phyloP scores from a whole-genome alignment of 2,797 vertebrate genomes.

The Falco concolor region DNA sequence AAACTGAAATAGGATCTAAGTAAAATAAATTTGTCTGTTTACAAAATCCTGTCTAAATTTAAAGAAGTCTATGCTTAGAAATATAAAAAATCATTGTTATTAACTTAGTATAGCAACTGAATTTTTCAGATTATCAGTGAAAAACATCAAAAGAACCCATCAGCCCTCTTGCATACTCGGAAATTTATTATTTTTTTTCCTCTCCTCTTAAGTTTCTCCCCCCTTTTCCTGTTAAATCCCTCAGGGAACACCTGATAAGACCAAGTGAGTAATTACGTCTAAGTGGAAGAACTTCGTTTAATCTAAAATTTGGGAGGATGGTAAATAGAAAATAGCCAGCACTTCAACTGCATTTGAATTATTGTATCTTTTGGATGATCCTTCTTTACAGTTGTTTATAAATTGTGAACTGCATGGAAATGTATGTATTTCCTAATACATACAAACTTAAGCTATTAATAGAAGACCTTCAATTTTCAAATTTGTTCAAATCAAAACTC shows the following conservation, averaged over 20 bases:
- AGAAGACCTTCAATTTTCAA: not conserved
- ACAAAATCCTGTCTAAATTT: not conserved
- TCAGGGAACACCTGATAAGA: not conserved
- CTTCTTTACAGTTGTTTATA: not conserved
- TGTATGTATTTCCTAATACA: not conserved
- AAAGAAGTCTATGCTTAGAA: not conserved
- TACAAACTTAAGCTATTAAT: not conserved
- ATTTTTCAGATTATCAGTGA: not conserved
- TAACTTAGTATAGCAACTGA: not conserved
- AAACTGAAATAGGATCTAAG: not conserved
- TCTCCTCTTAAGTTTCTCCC: not conserved
- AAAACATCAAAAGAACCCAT: not conserved
- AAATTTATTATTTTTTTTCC: too few relatives aligned
- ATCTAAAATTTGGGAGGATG: not conserved
- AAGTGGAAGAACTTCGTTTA: not conserved
- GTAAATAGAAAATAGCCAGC: not conserved
- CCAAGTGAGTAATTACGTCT: not conserved
- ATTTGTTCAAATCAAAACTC: not conserved
- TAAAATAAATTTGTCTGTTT: not conserved
- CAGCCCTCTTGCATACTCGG: not conserved
- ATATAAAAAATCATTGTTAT: not conserved
- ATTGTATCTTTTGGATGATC: not conserved
- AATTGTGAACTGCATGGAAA: not conserved
- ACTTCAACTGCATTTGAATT: not conserved
- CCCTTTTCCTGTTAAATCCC: not conserved